Evolutionary conservation across 2,888 invertebrate species (phyloP).

Genomic region (Aquatica leii): DNA sequence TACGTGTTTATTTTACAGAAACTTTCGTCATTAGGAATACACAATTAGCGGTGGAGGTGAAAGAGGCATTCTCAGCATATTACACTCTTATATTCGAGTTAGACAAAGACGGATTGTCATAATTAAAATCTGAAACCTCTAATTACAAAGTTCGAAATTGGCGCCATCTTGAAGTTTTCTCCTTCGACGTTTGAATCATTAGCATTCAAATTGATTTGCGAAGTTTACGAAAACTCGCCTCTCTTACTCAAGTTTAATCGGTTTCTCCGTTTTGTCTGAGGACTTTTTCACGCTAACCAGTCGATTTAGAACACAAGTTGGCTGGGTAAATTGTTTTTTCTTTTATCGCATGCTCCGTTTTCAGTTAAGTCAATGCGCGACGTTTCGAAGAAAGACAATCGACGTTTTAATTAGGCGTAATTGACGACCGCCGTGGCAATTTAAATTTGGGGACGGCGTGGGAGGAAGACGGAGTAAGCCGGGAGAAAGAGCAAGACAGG

Average conservation of each 20-base stretch:
- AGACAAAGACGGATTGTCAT: constrained; percentile 51
- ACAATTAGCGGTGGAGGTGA: constrained; percentile 44
- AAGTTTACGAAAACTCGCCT: no score
- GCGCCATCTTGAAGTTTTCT: constrained; percentile 55
- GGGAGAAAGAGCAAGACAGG: no score
- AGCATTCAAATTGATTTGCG: constrained; percentile 33
- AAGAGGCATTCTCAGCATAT: constrained; percentile 43
- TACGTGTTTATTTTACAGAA: constrained; percentile 37
- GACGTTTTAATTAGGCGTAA: no score
- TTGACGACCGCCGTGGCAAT: constrained; percentile 6
- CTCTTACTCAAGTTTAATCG: no score
- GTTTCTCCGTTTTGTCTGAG: no score
- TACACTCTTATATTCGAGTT: constrained; percentile 45
- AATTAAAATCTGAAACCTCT: constrained; percentile 57
- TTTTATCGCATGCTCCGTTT: no score
- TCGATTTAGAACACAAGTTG: no score
- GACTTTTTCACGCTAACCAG: no score
- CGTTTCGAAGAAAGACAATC: no score
- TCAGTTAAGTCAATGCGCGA: no score
- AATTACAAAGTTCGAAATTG: constrained; percentile 54
- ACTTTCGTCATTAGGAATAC: constrained; percentile 41
- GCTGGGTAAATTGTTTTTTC: no score
- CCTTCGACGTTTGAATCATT: constrained; percentile 35
- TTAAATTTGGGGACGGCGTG: constrained; percentile 13
- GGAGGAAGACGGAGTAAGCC: no score